A percentile compares a stretch with the other conserved stretches of the same genome.
Conservation (phyloP, 2,797 vertebrate genomes). For the Typhlichthys eigenmanni region DNA sequence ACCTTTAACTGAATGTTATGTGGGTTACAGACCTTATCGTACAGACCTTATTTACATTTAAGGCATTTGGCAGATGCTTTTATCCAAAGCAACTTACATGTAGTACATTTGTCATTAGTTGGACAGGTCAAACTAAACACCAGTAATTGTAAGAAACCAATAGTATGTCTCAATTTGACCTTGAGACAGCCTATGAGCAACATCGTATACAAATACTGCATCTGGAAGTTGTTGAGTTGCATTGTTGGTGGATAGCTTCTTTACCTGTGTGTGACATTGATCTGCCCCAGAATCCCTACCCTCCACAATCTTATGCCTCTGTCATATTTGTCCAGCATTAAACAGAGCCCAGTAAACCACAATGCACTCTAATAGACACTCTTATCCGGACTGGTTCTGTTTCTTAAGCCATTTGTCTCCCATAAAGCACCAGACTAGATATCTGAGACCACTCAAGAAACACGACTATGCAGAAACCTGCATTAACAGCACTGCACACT, state of each 20-base stretch:
- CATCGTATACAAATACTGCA: conserved; percentile 52
- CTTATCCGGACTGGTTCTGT: conserved; percentile 40
- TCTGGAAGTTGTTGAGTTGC: conserved; percentile 80
- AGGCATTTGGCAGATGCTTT: no score
- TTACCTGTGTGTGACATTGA: conserved; percentile 63
- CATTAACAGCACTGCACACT: conserved; percentile 1
- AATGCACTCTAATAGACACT: not conserved
- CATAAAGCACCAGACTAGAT: conserved; percentile 13
- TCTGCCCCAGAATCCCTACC: conserved; percentile 29
- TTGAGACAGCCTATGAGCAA: conserved; percentile 48
- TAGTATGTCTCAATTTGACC: conserved; percentile 37
- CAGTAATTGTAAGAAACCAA: not conserved
- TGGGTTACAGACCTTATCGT: conserved; percentile 26
- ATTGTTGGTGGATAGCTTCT: conserved; percentile 73
- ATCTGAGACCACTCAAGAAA: conserved; percentile 8
- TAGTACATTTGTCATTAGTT: no score
- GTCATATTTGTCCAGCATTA: conserved; percentile 43
- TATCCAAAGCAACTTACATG: no score
- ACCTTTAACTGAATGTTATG: conserved; percentile 38
- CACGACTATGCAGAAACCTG: conserved; percentile 8
- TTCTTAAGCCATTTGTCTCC: conserved; percentile 18
- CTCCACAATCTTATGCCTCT: conserved; percentile 45
- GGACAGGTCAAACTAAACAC: no score
- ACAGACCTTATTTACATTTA: conserved; percentile 7
- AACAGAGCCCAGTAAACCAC: conserved; percentile 34